Evolutionary conservation across 2,888 invertebrate genomes (phyloP).

Genomic region (Cistogaster globosa): DNA sequence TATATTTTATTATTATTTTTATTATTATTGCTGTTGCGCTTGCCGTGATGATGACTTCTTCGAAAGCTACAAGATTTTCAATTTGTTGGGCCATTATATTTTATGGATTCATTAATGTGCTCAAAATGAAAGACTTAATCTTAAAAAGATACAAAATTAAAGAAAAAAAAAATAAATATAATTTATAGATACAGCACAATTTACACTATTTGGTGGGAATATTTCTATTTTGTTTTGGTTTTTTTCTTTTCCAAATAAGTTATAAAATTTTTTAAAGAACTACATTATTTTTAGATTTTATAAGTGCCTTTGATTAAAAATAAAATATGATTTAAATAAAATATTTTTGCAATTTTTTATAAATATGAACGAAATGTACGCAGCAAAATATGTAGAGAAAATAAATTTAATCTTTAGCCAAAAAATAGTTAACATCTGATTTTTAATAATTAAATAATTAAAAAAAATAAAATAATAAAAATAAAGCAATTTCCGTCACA

Average conservation of each 20-base stretch:
- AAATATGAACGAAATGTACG: too few relatives aligned
- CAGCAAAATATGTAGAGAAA: too few relatives aligned
- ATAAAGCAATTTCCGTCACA: too few relatives aligned
- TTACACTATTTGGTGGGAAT: conserved; percentile 45
- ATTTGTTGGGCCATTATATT: conserved; percentile 69
- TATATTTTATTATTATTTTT: conserved; percentile 19
- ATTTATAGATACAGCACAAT: background rate
- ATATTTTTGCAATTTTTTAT: background rate
- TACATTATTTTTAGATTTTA: background rate
- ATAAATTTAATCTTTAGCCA: too few relatives aligned
- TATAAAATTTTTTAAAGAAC: background rate
- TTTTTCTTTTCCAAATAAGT: background rate
- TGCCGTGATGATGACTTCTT: conserved; percentile 10
- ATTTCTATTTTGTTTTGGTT: background rate
- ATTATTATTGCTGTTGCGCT: background rate
- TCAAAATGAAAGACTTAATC: conserved; percentile 62
- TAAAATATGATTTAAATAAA: conserved; percentile 23
- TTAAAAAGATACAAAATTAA: background rate
- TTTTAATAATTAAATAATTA: too few relatives aligned
- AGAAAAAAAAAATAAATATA: background rate
- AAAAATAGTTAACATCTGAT: too few relatives aligned
- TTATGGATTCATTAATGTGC: conserved; percentile 71
- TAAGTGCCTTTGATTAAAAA: conserved; percentile 29
- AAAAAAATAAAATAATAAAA: too few relatives aligned
- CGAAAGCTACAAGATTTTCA: conserved; percentile 61